Conservation (phyloP, 2,797 vertebrate genomes). For the Anniella stebbinsi region DNA sequence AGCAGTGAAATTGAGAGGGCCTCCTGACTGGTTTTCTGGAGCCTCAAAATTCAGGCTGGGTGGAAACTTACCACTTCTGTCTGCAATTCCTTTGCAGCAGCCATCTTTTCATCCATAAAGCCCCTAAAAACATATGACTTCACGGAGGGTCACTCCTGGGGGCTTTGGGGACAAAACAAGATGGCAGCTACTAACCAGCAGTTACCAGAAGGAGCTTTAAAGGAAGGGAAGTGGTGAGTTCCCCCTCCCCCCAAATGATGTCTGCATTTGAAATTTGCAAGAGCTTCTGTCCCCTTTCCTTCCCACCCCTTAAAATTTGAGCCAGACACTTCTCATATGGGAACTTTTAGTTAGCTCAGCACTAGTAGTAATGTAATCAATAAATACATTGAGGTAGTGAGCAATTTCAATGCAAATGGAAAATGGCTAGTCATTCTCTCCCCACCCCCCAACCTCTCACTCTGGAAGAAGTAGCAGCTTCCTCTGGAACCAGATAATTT, state of each 20-base stretch:
- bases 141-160: not conserved
- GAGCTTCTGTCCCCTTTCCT: not conserved
- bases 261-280: not conserved
- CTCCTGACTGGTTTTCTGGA: not conserved
- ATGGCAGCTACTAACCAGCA: not conserved
- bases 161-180: too few relatives aligned
- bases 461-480: not conserved
- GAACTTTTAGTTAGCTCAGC: not conserved
- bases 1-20: not conserved
- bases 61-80: not conserved
- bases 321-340: not conserved
- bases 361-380: not conserved
- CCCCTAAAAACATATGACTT: not conserved
- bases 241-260: not conserved
- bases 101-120: not conserved
- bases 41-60: not conserved
- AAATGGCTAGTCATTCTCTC: not conserved
- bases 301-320: not conserved
- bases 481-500: not conserved
- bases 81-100: not conserved
- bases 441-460: fast-evolving
- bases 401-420: not conserved
- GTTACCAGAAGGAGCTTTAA: not conserved
- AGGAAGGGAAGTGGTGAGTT: not conserved
- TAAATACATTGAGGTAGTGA: not conserved